phyloP scores from a whole-genome alignment of 2,888 invertebrate species.

The Opisthograptis luteolata region DNA sequence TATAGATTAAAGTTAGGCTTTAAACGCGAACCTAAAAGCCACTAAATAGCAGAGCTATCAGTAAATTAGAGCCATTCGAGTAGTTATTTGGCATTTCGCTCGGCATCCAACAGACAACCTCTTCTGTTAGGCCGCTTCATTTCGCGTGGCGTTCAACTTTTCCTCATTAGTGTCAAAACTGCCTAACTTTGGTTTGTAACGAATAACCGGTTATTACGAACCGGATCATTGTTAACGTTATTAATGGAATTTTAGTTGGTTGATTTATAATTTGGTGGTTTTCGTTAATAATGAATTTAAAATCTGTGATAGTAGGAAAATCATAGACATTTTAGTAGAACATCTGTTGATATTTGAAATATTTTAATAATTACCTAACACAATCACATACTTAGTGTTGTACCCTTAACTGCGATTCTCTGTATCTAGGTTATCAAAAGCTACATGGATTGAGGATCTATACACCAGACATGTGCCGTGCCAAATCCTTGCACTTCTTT shows the following conservation, averaged over 20 bases:
- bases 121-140: conserved; percentile 37
- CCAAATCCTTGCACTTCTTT: too few species aligned
- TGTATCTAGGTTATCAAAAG: too few species aligned
- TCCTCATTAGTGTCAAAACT: conserved; percentile 62
- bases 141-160: conserved; percentile 56
- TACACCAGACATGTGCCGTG: too few species aligned
- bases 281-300: conserved; percentile 25
- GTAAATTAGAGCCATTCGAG: conserved; percentile 21
- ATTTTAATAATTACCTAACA: too few species aligned
- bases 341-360: too few species aligned
- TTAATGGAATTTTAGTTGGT: conserved; percentile 33
- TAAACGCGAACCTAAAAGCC: too few species aligned
- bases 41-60: conserved; percentile 3
- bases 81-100: conserved; percentile 22
- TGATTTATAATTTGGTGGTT: conserved; percentile 15
- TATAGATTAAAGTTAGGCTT: too few species aligned
- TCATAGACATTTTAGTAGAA: too few species aligned
- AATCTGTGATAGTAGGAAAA: too few species aligned
- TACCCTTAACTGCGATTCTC: too few species aligned
- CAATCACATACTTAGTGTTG: too few species aligned
- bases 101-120: conserved; percentile 30
- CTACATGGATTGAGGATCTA: too few species aligned
- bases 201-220: conserved; percentile 54
- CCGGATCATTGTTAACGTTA: conserved; percentile 41
- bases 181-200: conserved; percentile 45